Conservation (phyloP, 2,797 vertebrate genomes). For the Lerista edwardsae region DNA sequence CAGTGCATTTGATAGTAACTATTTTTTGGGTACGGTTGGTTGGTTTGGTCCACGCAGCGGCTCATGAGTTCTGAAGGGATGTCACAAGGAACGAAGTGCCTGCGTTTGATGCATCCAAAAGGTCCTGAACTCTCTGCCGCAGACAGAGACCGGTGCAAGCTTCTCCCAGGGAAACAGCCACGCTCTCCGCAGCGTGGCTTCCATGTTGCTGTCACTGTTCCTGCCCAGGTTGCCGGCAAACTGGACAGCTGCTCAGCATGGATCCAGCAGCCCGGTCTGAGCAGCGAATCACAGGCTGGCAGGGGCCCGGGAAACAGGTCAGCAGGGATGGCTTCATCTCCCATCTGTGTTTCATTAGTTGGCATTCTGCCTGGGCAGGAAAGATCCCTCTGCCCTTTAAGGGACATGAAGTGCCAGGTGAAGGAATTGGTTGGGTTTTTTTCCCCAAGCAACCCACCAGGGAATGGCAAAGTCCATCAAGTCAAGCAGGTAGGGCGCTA, state of each 20-base stretch:
- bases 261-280: neutral
- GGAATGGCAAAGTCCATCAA: neutral
- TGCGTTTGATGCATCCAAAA: neutral
- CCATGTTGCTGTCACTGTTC: neutral
- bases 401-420: constrained; percentile 2
- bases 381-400: neutral
- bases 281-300: neutral
- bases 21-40: neutral
- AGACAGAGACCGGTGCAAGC: neutral
- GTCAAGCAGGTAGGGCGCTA: no score
- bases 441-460: neutral
- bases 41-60: neutral
- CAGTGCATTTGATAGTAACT: neutral
- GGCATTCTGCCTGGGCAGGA: constrained; percentile 7
- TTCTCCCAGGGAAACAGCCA: neutral
- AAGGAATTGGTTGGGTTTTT: neutral
- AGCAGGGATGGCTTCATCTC: neutral
- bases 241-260: neutral
- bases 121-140: neutral
- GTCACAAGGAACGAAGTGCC: neutral
- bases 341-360: neutral
- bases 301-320: neutral
- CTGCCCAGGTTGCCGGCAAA: neutral
- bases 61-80: neutral
- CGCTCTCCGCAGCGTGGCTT: neutral